Percentiles rank a stretch among this genome's conserved stretches.
These are phyloP conservation scores for Nomada flava DNA, from an alignment of 2,888 invertebrate species.

Conservation along the genomic window DNA sequence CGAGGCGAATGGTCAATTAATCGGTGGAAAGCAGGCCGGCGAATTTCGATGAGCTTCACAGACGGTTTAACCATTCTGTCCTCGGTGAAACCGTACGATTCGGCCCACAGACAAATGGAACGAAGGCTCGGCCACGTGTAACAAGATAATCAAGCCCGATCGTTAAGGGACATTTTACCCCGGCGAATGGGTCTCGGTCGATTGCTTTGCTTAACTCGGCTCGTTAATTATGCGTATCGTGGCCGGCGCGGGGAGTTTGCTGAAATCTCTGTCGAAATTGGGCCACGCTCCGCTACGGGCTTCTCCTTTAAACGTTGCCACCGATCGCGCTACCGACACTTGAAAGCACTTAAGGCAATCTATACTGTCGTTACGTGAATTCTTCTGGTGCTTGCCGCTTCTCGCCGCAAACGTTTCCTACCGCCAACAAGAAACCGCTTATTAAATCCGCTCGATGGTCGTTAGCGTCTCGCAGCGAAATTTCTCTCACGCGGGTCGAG, in stretches of 20 bases:
- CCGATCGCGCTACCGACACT: conserved; percentile 30
- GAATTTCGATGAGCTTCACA: conserved; percentile 23
- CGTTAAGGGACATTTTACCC: conserved; percentile 38
- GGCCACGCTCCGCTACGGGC: conserved; percentile 27
- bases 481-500: not conserved
- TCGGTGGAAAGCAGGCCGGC: conserved; percentile 38
- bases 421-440: not conserved
- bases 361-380: conserved; percentile 23
- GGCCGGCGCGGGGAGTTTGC: not conserved
- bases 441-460: conserved; percentile 1
- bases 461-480: not conserved
- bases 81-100: conserved; percentile 16
- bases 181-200: conserved; percentile 20
- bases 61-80: conserved; percentile 31
- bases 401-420: not conserved
- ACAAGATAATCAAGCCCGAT: conserved; percentile 39
- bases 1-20: conserved; percentile 21
- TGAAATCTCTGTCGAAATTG: conserved; percentile 32
- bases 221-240: conserved; percentile 48
- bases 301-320: conserved; percentile 23
- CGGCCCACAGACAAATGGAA: not conserved
- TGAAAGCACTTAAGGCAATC: conserved; percentile 50
- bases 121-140: not conserved
- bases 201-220: conserved; percentile 34
- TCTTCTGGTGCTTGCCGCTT: conserved; percentile 15